Percentiles rank a stretch among this genome's conserved stretches.
Evolutionary conservation across 2,888 invertebrate genomes (phyloP).

Genomic region (Steromphala cineraria): DNA sequence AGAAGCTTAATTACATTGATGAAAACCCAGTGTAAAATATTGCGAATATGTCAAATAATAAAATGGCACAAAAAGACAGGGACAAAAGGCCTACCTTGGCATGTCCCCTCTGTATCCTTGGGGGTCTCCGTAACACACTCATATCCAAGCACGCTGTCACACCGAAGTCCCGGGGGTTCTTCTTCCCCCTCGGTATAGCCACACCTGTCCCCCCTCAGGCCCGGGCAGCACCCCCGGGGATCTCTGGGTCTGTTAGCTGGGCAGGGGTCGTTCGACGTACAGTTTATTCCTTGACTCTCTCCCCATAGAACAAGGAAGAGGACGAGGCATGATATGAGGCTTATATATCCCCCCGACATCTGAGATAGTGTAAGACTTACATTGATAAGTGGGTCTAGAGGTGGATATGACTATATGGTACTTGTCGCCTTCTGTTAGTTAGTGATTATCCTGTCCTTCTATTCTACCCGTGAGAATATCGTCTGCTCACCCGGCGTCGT

Average conservation of each 20-base stretch:
- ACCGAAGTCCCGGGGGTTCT: neutral
- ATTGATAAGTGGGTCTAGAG: neutral
- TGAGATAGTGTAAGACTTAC: neutral
- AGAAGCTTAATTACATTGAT: too few relatives aligned
- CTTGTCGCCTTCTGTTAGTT: neutral
- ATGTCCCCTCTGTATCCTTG: conserved; percentile 10
- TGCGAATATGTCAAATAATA: too few relatives aligned
- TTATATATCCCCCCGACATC: neutral
- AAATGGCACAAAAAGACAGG: neutral
- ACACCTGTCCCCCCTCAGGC: conserved; percentile 14
- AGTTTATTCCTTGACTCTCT: neutral
- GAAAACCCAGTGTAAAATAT: too few relatives aligned
- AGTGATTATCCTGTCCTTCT: neutral
- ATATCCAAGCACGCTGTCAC: conserved; percentile 26
- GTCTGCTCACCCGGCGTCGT: neutral
- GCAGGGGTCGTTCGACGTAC: conserved; percentile 15
- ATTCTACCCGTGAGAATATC: neutral
- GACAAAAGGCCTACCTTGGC: conserved; percentile 6
- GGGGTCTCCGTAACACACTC: neutral
- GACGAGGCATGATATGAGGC: neutral
- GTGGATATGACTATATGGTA: neutral
- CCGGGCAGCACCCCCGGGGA: conserved; percentile 24
- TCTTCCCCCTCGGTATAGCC: neutral
- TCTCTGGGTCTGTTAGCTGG: conserved; percentile 4
- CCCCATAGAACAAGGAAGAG: neutral